phyloP scores from a whole-genome alignment of 2,797 vertebrate species.

The Syncerus caffer region DNA sequence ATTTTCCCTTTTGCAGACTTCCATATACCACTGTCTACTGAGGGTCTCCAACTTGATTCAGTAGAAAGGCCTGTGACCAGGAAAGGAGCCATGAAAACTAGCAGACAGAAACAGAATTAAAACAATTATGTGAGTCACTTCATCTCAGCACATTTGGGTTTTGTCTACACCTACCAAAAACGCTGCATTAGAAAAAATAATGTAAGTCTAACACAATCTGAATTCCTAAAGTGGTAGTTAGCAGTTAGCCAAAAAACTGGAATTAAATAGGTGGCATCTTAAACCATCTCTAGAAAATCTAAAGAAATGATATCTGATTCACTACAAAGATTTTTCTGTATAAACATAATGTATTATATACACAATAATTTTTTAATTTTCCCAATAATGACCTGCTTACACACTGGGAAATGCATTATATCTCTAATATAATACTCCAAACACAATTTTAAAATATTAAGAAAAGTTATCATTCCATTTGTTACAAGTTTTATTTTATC shows the following conservation, averaged over 20 bases:
- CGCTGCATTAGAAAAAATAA: slow-evolving; percentile 5
- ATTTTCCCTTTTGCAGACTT: slow-evolving; percentile 33
- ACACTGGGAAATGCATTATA: slow-evolving; percentile 10
- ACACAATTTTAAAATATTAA: slow-evolving; percentile 1
- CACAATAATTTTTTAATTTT: slow-evolving; percentile 2
- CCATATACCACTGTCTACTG: not conserved
- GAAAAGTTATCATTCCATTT: slow-evolving; percentile 8
- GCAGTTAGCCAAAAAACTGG: not conserved
- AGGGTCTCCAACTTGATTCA: slow-evolving; percentile 16
- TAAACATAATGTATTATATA: slow-evolving; percentile 30
- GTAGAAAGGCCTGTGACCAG: not conserved
- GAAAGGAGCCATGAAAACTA: slow-evolving; percentile 20
- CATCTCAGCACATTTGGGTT: not conserved
- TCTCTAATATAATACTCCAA: not conserved
- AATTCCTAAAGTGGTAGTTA: not conserved
- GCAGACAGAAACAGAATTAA: slow-evolving; percentile 10
- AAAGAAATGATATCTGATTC: not conserved
- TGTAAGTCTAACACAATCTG: not conserved
- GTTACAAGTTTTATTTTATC: slow-evolving; percentile 47
- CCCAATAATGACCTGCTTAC: not conserved
- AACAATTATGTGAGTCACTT: not conserved
- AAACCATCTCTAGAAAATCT: slow-evolving; percentile 30
- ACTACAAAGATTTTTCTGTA: not conserved
- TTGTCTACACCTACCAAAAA: slow-evolving; percentile 32
- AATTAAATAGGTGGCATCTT: not conserved